Percentiles rank a stretch among this genome's conserved stretches.
phyloP scores from a whole-genome alignment of 2,113 vertebrate genomes.

The Cyprinodon variegatus region DNA sequence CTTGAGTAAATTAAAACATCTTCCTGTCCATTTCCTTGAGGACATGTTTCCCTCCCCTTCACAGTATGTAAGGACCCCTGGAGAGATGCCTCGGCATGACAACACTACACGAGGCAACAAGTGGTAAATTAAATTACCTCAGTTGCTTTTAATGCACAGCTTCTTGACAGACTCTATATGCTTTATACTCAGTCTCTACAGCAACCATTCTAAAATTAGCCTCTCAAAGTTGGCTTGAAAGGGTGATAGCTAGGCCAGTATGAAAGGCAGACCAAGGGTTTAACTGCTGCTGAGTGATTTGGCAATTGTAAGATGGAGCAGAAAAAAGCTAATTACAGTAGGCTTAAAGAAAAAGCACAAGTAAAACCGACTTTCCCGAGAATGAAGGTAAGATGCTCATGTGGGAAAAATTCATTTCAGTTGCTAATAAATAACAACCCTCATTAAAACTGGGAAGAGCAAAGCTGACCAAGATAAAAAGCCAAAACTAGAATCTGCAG shows the following conservation, averaged over 20 bases:
- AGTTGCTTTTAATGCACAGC: constrained; percentile 60
- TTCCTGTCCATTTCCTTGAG: constrained; percentile 22
- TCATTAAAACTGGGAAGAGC: constrained; percentile 58
- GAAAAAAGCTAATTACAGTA: constrained; percentile 76
- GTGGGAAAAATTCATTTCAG: constrained; percentile 64
- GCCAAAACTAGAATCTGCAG: constrained; percentile 34
- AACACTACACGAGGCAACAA: constrained; percentile 52
- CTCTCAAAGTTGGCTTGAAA: constrained; percentile 61
- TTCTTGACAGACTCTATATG: constrained; percentile 46
- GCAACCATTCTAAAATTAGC: constrained; percentile 56
- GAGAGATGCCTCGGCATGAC: constrained; percentile 49
- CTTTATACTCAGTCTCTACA: constrained; percentile 19
- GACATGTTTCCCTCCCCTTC: constrained; percentile 21
- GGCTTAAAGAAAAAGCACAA: constrained; percentile 71
- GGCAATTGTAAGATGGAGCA: constrained; percentile 63
- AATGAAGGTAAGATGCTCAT: constrained; percentile 57
- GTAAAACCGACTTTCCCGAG: constrained; percentile 53
- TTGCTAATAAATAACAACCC: constrained; percentile 69
- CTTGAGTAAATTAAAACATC: constrained; percentile 36
- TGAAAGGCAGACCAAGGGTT: constrained; percentile 62
- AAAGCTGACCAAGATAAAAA: constrained; percentile 36
- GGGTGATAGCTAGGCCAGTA: constrained; percentile 59
- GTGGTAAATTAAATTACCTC: constrained; percentile 70
- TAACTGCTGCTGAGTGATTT: constrained; percentile 69
- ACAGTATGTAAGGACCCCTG: constrained; percentile 28